Conservation (phyloP, 2,888 invertebrate species). For the Griposia aprilina region DNA sequence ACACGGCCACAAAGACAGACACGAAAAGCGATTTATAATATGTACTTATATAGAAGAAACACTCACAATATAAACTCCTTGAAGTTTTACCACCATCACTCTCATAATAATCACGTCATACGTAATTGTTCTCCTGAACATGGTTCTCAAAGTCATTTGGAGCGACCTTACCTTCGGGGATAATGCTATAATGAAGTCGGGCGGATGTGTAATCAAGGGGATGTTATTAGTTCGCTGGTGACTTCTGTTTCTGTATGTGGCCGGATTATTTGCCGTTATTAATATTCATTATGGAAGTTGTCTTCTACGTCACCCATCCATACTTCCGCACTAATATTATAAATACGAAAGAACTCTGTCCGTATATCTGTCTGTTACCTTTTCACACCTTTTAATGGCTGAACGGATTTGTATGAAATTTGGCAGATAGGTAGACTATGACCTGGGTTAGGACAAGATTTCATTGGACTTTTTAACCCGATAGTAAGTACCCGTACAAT, state of each 20-base stretch:
- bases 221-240: constrained; percentile 46
- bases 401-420: too few relatives aligned
- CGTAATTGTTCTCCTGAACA: constrained; percentile 33
- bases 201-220: constrained; percentile 32
- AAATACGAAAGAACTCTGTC: background rate
- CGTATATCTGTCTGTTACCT: background rate
- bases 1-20: background rate
- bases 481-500: background rate
- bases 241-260: constrained; percentile 21
- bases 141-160: constrained; percentile 42
- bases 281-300: constrained; percentile 13
- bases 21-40: background rate
- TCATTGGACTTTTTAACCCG: background rate
- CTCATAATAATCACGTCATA: constrained; percentile 38
- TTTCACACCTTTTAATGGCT: background rate
- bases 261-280: constrained; percentile 9
- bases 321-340: background rate
- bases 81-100: constrained; percentile 12
- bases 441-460: background rate
- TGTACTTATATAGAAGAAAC: background rate
- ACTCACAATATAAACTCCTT: background rate
- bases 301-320: background rate
- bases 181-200: constrained; percentile 43
- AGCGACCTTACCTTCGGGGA: constrained; percentile 34
- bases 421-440: too few relatives aligned